phyloP scores from a whole-genome alignment of 2,113 vertebrate genomes.

The Otolemur garnettii region DNA sequence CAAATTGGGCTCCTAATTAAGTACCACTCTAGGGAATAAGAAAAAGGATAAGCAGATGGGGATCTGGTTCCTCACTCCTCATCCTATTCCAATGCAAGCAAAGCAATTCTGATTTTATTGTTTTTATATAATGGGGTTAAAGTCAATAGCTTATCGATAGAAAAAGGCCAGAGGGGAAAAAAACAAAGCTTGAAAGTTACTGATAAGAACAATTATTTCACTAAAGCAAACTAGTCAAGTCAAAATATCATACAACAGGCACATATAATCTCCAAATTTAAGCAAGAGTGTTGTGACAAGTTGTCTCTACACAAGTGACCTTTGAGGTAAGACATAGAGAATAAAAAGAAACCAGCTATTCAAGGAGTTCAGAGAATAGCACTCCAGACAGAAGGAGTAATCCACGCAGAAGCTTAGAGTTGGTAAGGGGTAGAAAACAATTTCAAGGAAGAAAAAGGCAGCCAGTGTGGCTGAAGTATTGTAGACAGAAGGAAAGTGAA shows the following conservation, averaged over 20 bases:
- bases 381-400: not conserved
- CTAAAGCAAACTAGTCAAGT: not conserved
- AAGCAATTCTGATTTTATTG: not conserved
- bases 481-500: not conserved
- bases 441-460: not conserved
- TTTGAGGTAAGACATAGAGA: slow-evolving; percentile 11
- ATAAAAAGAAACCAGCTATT: not conserved
- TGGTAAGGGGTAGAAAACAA: not conserved
- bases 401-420: not conserved
- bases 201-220: not conserved
- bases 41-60: not conserved
- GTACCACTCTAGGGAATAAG: not conserved
- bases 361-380: not conserved
- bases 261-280: not conserved
- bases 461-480: not conserved
- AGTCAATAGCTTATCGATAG: not conserved
- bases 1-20: not conserved
- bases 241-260: slow-evolving; percentile 12
- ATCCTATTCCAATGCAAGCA: not conserved
- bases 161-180: not conserved
- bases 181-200: not conserved
- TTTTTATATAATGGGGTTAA: not conserved
- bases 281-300: not conserved
- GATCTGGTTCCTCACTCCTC: not conserved
- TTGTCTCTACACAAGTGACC: not conserved